These are phyloP conservation scores for Germaria angustata DNA, from an alignment of 2,888 invertebrate species.

Conservation along the genomic window DNA sequence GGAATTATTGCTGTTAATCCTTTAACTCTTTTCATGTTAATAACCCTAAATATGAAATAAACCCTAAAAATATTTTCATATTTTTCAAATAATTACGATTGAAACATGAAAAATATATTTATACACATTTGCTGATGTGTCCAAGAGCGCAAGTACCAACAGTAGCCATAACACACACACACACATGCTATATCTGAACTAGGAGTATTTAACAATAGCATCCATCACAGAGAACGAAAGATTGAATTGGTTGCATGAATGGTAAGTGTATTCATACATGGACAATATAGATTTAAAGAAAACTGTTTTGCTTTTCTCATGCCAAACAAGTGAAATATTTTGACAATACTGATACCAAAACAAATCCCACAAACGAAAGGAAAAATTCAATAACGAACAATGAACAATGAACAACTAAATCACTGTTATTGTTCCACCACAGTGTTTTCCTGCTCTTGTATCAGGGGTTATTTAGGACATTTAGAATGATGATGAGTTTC, in stretches of 20 bases:
- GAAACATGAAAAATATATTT: conserved; percentile 37
- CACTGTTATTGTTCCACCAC: conserved; percentile 5
- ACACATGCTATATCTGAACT: conserved; percentile 53
- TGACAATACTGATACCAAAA: conserved; percentile 33
- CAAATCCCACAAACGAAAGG: conserved; percentile 28
- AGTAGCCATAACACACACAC: conserved; percentile 20
- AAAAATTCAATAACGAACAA: conserved; percentile 7
- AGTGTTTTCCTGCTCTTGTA: conserved; percentile 58
- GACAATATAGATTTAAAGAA: conserved; percentile 45
- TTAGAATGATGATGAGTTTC: conserved; percentile 18
- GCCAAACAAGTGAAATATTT: conserved; percentile 61
- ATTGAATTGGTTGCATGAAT: neutral
- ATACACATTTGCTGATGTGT: conserved; percentile 57
- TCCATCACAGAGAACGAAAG: neutral
- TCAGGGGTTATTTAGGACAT: conserved; percentile 58
- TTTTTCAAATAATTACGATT: conserved; percentile 51
- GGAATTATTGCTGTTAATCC: conserved; percentile 35
- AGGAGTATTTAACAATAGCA: neutral
- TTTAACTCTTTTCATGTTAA: conserved; percentile 60
- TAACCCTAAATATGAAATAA: conserved; percentile 61
- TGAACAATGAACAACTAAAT: conserved; percentile 5
- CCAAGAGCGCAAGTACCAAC: conserved; percentile 63
- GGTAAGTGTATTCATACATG: conserved; percentile 5
- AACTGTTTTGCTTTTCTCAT: conserved; percentile 42
- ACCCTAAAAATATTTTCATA: conserved; percentile 56